Base-by-base conservation (phyloP, 37 sponge, comb jelly and placozoan species). In the Corticium candelabrum region DNA sequence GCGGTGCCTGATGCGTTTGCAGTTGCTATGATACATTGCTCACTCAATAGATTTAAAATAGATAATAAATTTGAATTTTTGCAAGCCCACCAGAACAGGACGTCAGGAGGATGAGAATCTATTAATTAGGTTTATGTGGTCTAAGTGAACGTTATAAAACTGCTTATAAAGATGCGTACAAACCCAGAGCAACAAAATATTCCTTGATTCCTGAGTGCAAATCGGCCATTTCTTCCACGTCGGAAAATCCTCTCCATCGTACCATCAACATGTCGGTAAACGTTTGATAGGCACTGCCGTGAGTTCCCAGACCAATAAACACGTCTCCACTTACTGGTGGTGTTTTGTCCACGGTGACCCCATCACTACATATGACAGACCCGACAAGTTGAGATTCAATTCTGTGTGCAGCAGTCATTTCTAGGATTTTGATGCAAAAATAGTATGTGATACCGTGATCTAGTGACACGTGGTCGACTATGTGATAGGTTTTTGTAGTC, bases 131-230 rank as follows among this genome's bases (percentile, higher is more conserved):
- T n/a, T n/a, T n/a, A n/a, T n/a, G n/a, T n/a, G n/a, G n/a, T n/a
- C n/a, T n/a, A n/a, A n/a, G n/a, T n/a, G n/a, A n/a, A n/a, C n/a
- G n/a, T n/a, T n/a, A n/a, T n/a, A n/a, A n/a, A n/a, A n/a, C n/a
- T n/a, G n/a, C n/a, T n/a, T n/a, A n/a, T n/a, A n/a, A n/a, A n/a
- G n/a, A n/a, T n/a, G n/a, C n/a, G n/a, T n/a, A n/a, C n/a, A n/a
- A n/a, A 88, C 89, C 91, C 15, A 91, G 75, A 35, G 86, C 83
- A 80, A 87, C 86, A 69, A 81, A 77, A 67, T 91, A 91, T 43
- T 87, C 74, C 0, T 85, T 74, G 35, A 91, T 70, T 1, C 81
- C 82, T 11, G 62, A 41, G 80, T 86, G 87, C 33, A 62, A 62
- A 34, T 43, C 77, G 40, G 31, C 81, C 40, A 33, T 27, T n/a